These are phyloP conservation scores for Melipona bicolor DNA, from an alignment of 2,888 invertebrate genomes.

Conservation along the genomic window DNA sequence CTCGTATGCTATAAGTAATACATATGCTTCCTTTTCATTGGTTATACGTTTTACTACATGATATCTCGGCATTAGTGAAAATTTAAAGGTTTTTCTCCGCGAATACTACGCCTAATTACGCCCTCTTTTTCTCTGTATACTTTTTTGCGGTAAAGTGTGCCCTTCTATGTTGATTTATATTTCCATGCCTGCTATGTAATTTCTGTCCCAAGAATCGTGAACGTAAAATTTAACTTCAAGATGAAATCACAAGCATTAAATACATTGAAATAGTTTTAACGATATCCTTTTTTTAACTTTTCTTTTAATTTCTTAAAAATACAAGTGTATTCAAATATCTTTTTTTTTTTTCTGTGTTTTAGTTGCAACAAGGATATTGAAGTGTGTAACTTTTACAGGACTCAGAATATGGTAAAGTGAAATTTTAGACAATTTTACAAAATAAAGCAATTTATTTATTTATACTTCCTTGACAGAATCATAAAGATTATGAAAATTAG, in stretches of 20 bases:
- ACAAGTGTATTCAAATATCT: conserved; percentile 5
- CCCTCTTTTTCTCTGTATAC: conserved; percentile 1
- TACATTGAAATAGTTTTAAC: conserved; percentile 14
- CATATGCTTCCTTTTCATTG: conserved; percentile 19
- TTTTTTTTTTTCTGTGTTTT: conserved; percentile 23
- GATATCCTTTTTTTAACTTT: background rate
- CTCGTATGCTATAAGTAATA: conserved; percentile 16
- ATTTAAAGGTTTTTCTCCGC: conserved; percentile 7
- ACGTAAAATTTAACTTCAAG: conserved; percentile 12
- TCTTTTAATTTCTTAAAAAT: background rate
- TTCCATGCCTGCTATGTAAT: conserved; percentile 24
- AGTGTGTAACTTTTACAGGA: background rate
- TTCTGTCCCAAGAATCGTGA: conserved; percentile 3
- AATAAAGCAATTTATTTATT: background rate
- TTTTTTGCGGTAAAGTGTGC: conserved; percentile 26
- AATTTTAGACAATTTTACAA: background rate
- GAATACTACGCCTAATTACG: conserved; percentile 39
- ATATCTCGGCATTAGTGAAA: conserved; percentile 19
- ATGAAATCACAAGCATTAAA: background rate
- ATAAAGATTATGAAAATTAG: background rate
- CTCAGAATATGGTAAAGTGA: conserved; percentile 22
- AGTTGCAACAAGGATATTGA: conserved; percentile 7
- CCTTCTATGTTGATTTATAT: conserved; percentile 42
- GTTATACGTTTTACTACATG: conserved; percentile 10
- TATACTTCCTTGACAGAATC: background rate